Evolutionary conservation across 2,113 vertebrate species (phyloP).

Genomic region (Mormyrus lacerda): DNA sequence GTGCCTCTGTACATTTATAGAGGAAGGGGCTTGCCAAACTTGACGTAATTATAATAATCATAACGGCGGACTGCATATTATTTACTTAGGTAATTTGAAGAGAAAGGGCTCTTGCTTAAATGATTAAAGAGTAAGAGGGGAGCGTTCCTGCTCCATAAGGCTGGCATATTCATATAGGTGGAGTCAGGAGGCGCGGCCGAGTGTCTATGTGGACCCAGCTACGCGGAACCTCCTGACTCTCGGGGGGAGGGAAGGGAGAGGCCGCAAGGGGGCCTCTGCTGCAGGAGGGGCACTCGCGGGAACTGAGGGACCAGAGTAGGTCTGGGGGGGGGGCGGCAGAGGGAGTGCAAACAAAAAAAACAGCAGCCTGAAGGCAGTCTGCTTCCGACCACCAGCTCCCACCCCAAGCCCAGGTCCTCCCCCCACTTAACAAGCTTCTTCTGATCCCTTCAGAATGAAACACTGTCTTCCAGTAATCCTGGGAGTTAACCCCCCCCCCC

Average conservation of each 20-base stretch:
- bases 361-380: constrained; percentile 8
- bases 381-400: neutral
- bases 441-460: constrained; percentile 37
- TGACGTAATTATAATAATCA: neutral
- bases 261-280: neutral
- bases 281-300: neutral
- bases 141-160: neutral
- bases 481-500: constrained; percentile 17
- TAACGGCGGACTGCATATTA: neutral
- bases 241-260: neutral
- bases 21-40: neutral
- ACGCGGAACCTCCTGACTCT: neutral
- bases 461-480: constrained; percentile 35
- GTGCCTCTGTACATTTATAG: neutral
- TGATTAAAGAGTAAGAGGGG: neutral
- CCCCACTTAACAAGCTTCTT: neutral
- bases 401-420: neutral
- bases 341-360: too few relatives aligned
- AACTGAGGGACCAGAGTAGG: neutral
- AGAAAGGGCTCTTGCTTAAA: neutral
- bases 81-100: neutral
- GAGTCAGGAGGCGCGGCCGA: neutral
- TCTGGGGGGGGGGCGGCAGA: too few relatives aligned
- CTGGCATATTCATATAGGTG: neutral
- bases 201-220: neutral